phyloP scores from a whole-genome alignment of 2,113 vertebrate species.

The Plotosus lineatus region DNA sequence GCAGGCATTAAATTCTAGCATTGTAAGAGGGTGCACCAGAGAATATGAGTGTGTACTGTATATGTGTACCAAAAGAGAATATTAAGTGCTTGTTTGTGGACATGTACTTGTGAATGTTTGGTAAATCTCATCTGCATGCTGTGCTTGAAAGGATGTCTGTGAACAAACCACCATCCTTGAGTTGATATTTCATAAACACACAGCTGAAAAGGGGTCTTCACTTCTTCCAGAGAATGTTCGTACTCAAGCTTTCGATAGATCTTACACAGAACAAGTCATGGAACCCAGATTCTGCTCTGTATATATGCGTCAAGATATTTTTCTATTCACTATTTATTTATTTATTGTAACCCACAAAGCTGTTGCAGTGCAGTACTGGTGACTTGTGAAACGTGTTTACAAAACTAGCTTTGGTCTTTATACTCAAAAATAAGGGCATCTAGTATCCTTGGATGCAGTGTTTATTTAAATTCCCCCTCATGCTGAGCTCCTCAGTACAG shows the following conservation, averaged over 20 bases:
- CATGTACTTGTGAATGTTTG: not conserved
- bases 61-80: too few relatives aligned
- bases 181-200: not conserved
- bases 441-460: not conserved
- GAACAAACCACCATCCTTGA: not conserved
- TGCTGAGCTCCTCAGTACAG: too few relatives aligned
- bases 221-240: conserved; percentile 3
- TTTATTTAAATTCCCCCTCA: not conserved
- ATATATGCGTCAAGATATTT: too few relatives aligned
- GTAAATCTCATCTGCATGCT: not conserved
- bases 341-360: not conserved
- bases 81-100: not conserved
- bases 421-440: not conserved
- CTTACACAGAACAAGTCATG: not conserved
- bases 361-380: not conserved
- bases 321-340: not conserved
- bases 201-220: not conserved
- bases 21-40: not conserved
- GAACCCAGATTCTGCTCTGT: not conserved
- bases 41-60: not conserved
- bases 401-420: not conserved
- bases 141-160: not conserved
- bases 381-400: not conserved
- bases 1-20: too few relatives aligned
- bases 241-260: not conserved